Base-by-base conservation (phyloP, 2,797 vertebrate genomes). In the Acipenser transmontanus region DNA sequence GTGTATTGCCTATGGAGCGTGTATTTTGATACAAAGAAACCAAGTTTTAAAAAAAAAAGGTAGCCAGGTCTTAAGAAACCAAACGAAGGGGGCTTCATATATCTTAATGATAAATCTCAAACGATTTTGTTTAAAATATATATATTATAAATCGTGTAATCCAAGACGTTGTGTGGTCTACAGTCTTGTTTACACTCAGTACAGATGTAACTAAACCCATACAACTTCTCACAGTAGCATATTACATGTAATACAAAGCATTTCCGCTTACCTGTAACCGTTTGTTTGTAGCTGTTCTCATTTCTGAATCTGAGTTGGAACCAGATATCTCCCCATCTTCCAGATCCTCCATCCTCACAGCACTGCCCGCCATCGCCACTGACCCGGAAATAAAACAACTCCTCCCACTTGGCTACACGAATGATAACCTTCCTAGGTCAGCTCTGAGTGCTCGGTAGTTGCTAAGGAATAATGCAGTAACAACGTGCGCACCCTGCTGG, bases 261-360 rank as follows among this genome's bases (percentile, higher is more conserved):
- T 11, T 11, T 7, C 14, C 11, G 0, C 59, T 62, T 71, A 85
- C 85, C 81, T 73, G 83, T 6, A 73, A 65, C 64, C 62, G 76
- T 3, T 76, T 68, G 8, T 50, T 52, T 7, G 14, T 76, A 0
- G 73, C 61, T 3, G 74, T 17, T 49, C 81, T 81, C 92, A 95
- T 94, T 65, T 95, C 94, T 0, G 84, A 82, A 9, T 95, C 95
- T 4, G 93, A 94, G 65, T 82, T 65, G 1, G 88, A 89, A 0
- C 76, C 89, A 0, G 89, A 87, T 1, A 98, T 69, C 81, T 97
- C 95, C 7, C 95, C 96, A 1, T 98, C 95, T 67, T 95, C 93
- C 69, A 93, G 70, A 2, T 90, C 88, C 34, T 84, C 86, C 80
- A 92, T 95, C 75, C 88, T 82, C 79, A 66, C 73, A 66, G 56